Conservation (phyloP, 2,113 vertebrate genomes). For the Ophthalmolycus amberensis region DNA sequence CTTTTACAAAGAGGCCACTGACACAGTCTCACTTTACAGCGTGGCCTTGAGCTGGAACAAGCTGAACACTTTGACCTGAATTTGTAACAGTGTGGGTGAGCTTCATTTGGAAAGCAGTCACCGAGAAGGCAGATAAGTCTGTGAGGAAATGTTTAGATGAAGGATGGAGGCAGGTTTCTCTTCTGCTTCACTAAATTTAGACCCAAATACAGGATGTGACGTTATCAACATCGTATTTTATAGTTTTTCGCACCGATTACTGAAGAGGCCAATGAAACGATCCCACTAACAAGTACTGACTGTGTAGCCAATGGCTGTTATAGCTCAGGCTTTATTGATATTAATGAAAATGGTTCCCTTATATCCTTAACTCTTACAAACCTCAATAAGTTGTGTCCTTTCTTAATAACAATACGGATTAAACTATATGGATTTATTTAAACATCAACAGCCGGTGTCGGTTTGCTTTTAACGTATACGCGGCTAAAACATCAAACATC, state of each 20-base stretch:
- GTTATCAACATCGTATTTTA: neutral
- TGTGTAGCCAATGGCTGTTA: neutral
- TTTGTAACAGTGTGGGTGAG: neutral
- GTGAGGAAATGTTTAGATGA: neutral
- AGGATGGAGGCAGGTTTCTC: neutral
- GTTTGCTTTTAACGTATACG: neutral
- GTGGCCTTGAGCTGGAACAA: constrained; percentile 6
- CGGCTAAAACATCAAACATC: neutral
- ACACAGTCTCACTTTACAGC: constrained; percentile 4
- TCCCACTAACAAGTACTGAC: neutral
- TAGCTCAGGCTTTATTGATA: neutral
- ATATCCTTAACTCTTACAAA: neutral
- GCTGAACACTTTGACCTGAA: constrained; percentile 5
- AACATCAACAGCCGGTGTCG: neutral
- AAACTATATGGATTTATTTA: neutral
- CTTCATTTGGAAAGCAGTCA: neutral
- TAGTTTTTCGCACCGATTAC: neutral
- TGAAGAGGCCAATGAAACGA: neutral
- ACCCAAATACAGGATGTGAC: neutral
- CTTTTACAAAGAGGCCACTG: neutral
- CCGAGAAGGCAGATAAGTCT: neutral
- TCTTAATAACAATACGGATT: neutral
- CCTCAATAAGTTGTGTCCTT: neutral
- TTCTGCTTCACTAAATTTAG: neutral
- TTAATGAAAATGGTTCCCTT: neutral